Base-by-base conservation (phyloP, 2,797 vertebrate species). In the Myotis findleyi region DNA sequence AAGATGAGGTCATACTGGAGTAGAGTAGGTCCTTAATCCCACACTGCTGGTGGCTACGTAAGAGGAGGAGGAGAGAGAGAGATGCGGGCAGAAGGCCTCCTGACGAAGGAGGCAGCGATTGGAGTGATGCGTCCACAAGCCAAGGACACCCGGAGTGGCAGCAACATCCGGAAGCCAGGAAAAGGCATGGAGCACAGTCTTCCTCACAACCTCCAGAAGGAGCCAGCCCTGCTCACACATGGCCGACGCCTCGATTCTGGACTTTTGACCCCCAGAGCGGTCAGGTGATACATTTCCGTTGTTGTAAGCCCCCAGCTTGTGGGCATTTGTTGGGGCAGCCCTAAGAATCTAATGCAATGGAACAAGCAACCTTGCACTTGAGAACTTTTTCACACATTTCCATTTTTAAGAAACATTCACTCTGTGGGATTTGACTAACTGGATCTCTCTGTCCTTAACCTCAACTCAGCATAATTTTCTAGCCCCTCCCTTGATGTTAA, bases 51-150 rank as follows among this genome's bases (percentile, higher is more conserved):
- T 10, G 30, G 66, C 81, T 73, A 0, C 6, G 13, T 4, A 38
- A 25, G 25, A 77, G 49, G 27, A 55, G 20, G 6, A 77, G n/a
- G 13, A 72, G 66, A 27, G 5, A 7, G 1, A 66, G 23, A 30
- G 16, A 13, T 30, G 1, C 7, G 3, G 38, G 72, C 23, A 55
- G 53, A 66, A 71, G 2, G 21, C 25, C 33, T 13, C 0, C 0
- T 64, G 44, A n/a, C 0, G 1, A 7, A 4, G 21, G 49, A 75
- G 44, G 44, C 16, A 30, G 36, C 30, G 66, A 4, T 2, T 21
- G 6, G 36, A 53, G 23, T 0, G 12, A 5, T 1, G 5, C 2
- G 0, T 21, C 47, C 2, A 27, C 41, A 30, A 53, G 83, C 4
- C 69, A 47, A 27, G 38, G 53, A 25, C 4, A 41, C n/a, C 2